phyloP scores from a whole-genome alignment of 2,888 invertebrate genomes.

The Perizoma flavofasciatum region DNA sequence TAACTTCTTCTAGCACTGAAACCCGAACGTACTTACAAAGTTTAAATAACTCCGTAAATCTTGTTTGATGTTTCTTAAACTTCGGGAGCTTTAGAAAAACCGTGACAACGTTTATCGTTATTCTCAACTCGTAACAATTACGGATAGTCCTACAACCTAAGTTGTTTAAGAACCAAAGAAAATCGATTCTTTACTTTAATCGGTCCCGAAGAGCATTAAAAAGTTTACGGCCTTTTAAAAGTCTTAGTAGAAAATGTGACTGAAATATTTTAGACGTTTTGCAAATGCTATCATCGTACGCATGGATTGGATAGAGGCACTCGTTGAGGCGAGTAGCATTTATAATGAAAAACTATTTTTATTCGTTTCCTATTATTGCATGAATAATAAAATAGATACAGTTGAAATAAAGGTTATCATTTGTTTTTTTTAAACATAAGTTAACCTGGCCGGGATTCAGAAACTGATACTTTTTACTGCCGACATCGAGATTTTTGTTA shows the following conservation, averaged over 20 bases:
- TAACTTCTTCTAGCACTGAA: background rate
- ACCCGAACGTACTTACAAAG: slow-evolving; percentile 2
- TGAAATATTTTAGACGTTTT: no score
- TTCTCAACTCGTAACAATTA: slow-evolving; percentile 5
- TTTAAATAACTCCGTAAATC: slow-evolving; percentile 15
- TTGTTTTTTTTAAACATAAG: no score
- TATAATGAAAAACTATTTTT: no score
- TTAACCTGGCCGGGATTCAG: no score
- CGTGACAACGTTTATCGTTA: slow-evolving; percentile 21
- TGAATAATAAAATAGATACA: no score
- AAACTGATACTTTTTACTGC: no score
- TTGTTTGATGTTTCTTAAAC: slow-evolving; percentile 10
- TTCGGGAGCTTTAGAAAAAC: slow-evolving; percentile 11
- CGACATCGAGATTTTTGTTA: no score
- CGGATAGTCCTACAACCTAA: background rate
- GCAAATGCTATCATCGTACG: no score
- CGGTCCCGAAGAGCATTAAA: slow-evolving; percentile 8
- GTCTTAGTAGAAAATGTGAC: background rate
- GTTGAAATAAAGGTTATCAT: no score
- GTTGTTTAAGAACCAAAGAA: slow-evolving; percentile 3
- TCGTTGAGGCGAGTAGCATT: no score
- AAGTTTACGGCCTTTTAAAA: background rate
- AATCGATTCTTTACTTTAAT: slow-evolving; percentile 12
- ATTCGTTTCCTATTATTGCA: no score
- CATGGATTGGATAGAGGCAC: no score